Conservation (phyloP, 2,113 vertebrate species). For the Atractosteus spatula region DNA sequence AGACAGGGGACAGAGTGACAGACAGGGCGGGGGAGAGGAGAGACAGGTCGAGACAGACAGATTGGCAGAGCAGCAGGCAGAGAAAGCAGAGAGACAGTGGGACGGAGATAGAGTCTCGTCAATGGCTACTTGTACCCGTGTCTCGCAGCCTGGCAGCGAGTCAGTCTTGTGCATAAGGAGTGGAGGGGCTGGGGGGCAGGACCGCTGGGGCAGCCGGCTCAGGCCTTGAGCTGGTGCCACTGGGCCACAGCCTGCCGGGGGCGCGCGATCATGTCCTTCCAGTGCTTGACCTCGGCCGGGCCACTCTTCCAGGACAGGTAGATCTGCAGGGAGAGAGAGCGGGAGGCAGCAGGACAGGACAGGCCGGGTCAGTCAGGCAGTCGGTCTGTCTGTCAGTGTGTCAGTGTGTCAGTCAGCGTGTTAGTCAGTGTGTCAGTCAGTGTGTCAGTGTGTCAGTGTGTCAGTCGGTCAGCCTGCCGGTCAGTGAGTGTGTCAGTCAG, state of each 20-base stretch:
- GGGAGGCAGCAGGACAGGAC: not conserved
- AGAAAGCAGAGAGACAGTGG: constrained; percentile 29
- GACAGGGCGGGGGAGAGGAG: not conserved
- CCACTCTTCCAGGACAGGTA: constrained; percentile 99
- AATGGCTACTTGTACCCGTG: constrained; percentile 77
- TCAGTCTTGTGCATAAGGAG: constrained; percentile 74
- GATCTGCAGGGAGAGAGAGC: constrained; percentile 67
- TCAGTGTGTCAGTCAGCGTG: not conserved
- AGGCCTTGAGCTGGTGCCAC: constrained; percentile 98
- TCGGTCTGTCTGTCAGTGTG: too few species aligned
- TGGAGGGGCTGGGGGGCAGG: constrained; percentile 16
- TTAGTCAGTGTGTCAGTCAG: not conserved
- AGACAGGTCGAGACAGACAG: constrained; percentile 45
- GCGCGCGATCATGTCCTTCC: constrained; percentile 98
- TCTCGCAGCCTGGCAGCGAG: constrained; percentile 57
- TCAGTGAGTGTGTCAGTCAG: not conserved
- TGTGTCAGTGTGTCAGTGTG: not conserved
- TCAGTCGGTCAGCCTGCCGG: not conserved
- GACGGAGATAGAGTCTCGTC: not conserved
- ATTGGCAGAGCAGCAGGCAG: constrained; percentile 44
- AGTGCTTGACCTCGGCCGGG: constrained; percentile 95
- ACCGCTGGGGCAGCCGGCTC: constrained; percentile 53
- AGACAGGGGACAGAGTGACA: not conserved
- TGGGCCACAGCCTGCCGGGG: constrained; percentile 93
- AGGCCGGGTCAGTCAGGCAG: not conserved